Percentiles rank a stretch among this genome's conserved stretches.
Evolutionary conservation across 2,797 vertebrate genomes (phyloP).

Genomic region (Botia almorhae): DNA sequence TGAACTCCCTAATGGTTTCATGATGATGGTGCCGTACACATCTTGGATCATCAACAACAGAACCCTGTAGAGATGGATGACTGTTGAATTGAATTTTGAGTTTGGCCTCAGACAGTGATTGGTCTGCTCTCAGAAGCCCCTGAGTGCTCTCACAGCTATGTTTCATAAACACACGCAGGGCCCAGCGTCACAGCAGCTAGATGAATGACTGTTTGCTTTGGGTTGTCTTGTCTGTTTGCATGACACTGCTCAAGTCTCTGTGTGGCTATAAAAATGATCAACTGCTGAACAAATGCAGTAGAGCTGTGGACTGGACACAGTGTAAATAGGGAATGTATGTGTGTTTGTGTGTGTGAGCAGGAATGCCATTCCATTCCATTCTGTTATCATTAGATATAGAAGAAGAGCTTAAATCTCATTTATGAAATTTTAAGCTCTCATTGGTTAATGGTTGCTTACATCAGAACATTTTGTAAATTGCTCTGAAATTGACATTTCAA

Average conservation of each 20-base stretch:
- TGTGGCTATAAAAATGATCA: constrained; percentile 54
- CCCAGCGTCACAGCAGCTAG: constrained; percentile 29
- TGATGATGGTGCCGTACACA: constrained; percentile 26
- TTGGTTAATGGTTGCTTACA: not conserved
- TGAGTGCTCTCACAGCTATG: constrained; percentile 36
- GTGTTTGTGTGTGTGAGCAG: constrained; percentile 6
- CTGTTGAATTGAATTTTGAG: constrained; percentile 15
- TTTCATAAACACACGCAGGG: constrained; percentile 50
- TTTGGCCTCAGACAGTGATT: constrained; percentile 36
- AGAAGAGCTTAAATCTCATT: not conserved
- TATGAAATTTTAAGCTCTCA: not conserved
- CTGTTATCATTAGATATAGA: not conserved
- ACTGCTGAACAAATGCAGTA: constrained; percentile 42
- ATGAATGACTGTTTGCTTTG: constrained; percentile 63
- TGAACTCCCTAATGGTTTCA: constrained; percentile 28
- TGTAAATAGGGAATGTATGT: not conserved
- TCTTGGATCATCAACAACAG: constrained; percentile 17
- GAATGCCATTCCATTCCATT: not conserved
- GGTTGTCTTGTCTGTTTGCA: constrained; percentile 59
- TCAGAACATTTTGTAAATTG: too few relatives aligned
- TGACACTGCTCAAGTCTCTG: constrained; percentile 47
- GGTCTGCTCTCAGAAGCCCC: constrained; percentile 33
- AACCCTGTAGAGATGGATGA: constrained; percentile 43
- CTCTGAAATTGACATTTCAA: too few relatives aligned
- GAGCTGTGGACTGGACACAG: constrained; percentile 3